Base-by-base conservation (phyloP, 2,888 invertebrate genomes). In the Lasioglossum villosulum region DNA sequence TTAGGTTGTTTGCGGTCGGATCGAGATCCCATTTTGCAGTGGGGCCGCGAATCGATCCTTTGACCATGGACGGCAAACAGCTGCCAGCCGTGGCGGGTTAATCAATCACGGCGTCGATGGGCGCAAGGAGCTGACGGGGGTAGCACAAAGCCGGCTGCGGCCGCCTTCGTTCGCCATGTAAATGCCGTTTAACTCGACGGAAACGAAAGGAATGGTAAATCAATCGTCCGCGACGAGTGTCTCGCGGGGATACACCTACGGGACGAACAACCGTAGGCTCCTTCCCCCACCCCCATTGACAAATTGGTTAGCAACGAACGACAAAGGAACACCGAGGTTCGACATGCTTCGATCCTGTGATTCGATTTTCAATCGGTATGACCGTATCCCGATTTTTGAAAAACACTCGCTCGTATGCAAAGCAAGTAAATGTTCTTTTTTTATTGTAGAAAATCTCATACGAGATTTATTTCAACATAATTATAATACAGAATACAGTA, bases 31-130 rank as follows among this genome's bases (percentile, higher is more conserved):
- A 75, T 85, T 80, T 83, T 48, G 66, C n/a, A n/a, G 27, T 23
- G 23, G 10, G 10, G 14, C 45, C 68, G 39, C 27, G 70, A 27
- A 83, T 83, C 83, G 77, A 83, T 84, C 70, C 39, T 37, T 16
- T 2, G 23, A 45, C 27, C 37, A 16, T 23, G 34, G 37, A 56
- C 34, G 66, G n/a, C 52, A 34, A 76, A 42, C 42, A 45, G 56
- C 23, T 75, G 52, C 78, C 6, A 77, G 30, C 78, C 75, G 39
- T 73, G 78, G 73, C 76, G 75, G 78, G 85, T 81, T 81, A 86
- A 81, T 86, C 80, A 72, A 84, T 80, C 84, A 78, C 30, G 12
- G 27, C 27, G 48, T 75, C 75, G 75, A 80, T 85, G 48, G 39
- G 39, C 10, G 68, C 76, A 68, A 63, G 79, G 42, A 85, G 52